Conservation (phyloP, 37 sponge, comb jelly and placozoan species). For the Axinella damicornis region DNA sequence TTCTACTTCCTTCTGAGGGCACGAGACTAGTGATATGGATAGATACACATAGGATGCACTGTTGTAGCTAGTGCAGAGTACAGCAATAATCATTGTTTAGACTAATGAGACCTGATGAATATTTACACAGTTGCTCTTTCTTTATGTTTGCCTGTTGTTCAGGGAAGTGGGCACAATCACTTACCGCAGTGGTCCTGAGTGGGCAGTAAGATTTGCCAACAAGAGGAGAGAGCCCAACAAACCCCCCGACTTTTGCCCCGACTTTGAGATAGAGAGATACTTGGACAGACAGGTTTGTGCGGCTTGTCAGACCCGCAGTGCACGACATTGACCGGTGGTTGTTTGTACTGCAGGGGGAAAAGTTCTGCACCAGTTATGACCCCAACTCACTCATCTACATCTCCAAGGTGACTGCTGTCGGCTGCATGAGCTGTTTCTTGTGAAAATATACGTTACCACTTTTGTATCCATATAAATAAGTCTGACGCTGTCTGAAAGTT, state of each 20-base stretch:
- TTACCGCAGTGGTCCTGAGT: constrained; percentile 86
- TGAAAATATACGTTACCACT: not conserved
- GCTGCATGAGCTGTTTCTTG: too few relatives aligned
- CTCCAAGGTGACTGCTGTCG: constrained; percentile 85
- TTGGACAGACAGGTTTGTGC: constrained; percentile 62
- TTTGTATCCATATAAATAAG: too few relatives aligned
- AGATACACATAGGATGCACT: not conserved
- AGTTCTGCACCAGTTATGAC: constrained; percentile 74
- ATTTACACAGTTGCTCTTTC: not conserved
- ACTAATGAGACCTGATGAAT: too few relatives aligned
- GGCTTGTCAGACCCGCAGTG: not conserved
- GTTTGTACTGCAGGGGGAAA: constrained; percentile 48
- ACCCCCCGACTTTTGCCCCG: constrained; percentile 79
- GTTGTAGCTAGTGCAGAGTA: too few relatives aligned
- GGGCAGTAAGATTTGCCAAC: constrained; percentile 68
- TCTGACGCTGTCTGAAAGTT: too few relatives aligned
- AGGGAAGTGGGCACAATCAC: constrained; percentile 79
- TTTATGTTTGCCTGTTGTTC: not conserved
- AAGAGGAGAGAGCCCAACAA: constrained; percentile 34
- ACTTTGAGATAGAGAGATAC: constrained; percentile 81
- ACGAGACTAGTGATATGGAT: too few relatives aligned
- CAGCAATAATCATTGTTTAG: too few relatives aligned
- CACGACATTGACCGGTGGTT: not conserved
- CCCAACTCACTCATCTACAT: constrained; percentile 83
- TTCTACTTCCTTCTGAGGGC: too few relatives aligned